These are phyloP conservation scores for Bradypus variegatus DNA, from an alignment of 2,797 vertebrate genomes.

Conservation along the genomic window DNA sequence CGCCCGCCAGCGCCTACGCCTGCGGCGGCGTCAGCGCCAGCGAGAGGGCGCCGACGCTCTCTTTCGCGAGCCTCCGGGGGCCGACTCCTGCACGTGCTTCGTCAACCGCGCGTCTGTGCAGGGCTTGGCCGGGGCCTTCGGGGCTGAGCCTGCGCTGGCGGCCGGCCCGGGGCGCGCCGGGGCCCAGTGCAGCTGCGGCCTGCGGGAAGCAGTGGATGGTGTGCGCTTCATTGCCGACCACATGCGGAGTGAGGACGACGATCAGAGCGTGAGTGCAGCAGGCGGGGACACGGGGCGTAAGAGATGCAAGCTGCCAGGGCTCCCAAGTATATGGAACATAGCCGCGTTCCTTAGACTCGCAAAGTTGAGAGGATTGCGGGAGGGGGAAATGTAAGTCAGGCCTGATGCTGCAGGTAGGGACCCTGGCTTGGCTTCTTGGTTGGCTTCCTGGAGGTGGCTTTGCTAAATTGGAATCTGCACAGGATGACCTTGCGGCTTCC, in stretches of 20 bases:
- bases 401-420: neutral
- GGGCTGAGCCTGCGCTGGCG: constrained; percentile 52
- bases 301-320: neutral
- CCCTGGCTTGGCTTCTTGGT: neutral
- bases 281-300: neutral
- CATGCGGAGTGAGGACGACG: constrained; percentile 94
- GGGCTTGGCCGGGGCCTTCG: constrained; percentile 76
- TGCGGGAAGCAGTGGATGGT: constrained; percentile 73
- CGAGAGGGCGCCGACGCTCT: constrained; percentile 15
- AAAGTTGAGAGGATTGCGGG: fast-evolving
- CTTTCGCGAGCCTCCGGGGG: constrained; percentile 69
- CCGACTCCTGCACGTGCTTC: constrained; percentile 83
- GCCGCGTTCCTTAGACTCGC: fast-evolving
- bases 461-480: neutral
- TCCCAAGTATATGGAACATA: neutral
- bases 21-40: constrained; percentile 80
- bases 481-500: neutral
- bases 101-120: constrained; percentile 85
- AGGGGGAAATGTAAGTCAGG: fast-evolving
- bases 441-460: neutral
- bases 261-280: constrained; percentile 89
- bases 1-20: constrained; percentile 87
- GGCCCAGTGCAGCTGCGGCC: constrained; percentile 66
- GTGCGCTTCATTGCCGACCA: constrained; percentile 87
- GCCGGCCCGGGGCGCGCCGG: constrained; percentile 27